Percentiles rank a stretch among this genome's conserved stretches.
Evolutionary conservation across 2,797 vertebrate species (phyloP).

Genomic region (Esox lucius): DNA sequence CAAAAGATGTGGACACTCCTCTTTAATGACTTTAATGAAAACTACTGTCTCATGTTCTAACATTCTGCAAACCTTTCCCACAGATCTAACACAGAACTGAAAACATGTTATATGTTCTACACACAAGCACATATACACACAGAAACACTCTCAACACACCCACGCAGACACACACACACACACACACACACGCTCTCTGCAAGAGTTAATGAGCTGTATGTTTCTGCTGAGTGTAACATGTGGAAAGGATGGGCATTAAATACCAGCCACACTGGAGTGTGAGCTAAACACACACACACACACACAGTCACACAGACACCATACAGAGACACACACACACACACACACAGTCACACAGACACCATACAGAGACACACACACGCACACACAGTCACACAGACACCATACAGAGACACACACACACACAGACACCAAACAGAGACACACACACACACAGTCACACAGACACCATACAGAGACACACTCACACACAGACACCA

Average conservation of each 20-base stretch:
- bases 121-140: background rate
- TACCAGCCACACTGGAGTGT: slow-evolving; percentile 45
- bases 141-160: background rate
- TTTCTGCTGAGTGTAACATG: slow-evolving; percentile 66
- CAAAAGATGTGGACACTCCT: too few species aligned
- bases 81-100: background rate
- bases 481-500: too few species aligned
- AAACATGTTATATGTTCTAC: background rate
- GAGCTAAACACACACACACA: background rate
- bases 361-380: too few species aligned
- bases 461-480: too few species aligned
- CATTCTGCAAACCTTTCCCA: background rate
- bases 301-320: too few species aligned
- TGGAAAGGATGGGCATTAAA: slow-evolving; percentile 49
- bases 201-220: slow-evolving; percentile 56
- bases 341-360: too few species aligned
- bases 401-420: too few species aligned
- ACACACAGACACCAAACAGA: too few species aligned
- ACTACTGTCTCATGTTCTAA: background rate
- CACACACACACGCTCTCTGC: slow-evolving; percentile 4
- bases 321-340: too few species aligned
- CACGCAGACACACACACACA: background rate
- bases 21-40: too few species aligned
- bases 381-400: too few species aligned
- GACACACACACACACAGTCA: too few species aligned